Evolutionary conservation across 30 jellyfish, hydroid and myxozoan genomes (phyloP).

Genomic region (Pelagia noctiluca): DNA sequence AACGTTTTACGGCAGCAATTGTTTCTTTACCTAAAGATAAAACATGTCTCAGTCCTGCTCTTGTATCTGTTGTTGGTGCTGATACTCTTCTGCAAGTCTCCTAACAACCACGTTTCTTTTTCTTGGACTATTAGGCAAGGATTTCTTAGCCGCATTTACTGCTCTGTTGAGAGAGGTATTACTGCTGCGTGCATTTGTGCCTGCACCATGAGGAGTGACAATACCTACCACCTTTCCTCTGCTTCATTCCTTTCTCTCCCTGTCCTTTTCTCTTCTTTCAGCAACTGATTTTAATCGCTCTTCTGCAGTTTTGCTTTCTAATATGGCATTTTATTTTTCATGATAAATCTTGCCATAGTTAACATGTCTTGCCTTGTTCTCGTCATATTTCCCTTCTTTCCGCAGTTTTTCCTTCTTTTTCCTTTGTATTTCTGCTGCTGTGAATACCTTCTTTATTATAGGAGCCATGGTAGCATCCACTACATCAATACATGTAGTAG

Average conservation of each 20-base stretch:
- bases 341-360: neutral
- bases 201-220: neutral
- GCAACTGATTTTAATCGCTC: neutral
- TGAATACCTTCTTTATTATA: neutral
- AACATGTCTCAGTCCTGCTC: neutral
- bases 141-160: constrained; percentile 13
- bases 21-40: constrained; percentile 19
- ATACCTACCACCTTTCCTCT: neutral
- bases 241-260: constrained; percentile 13
- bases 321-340: neutral
- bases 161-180: constrained; percentile 35
- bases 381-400: neutral
- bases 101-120: constrained; percentile 3
- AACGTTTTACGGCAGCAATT: constrained; percentile 4
- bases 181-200: neutral
- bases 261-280: constrained; percentile 33
- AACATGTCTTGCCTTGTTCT: constrained; percentile 11
- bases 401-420: constrained; percentile 21
- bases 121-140: constrained; percentile 33
- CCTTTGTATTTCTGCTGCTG: constrained; percentile 47
- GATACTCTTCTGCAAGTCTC: constrained; percentile 30
- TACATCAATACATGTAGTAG: too few relatives aligned
- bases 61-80: constrained; percentile 4
- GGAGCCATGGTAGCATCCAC: too few relatives aligned
- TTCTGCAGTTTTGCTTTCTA: neutral